Conservation (phyloP, 2,113 vertebrate species). For the Syngnathus floridae region DNA sequence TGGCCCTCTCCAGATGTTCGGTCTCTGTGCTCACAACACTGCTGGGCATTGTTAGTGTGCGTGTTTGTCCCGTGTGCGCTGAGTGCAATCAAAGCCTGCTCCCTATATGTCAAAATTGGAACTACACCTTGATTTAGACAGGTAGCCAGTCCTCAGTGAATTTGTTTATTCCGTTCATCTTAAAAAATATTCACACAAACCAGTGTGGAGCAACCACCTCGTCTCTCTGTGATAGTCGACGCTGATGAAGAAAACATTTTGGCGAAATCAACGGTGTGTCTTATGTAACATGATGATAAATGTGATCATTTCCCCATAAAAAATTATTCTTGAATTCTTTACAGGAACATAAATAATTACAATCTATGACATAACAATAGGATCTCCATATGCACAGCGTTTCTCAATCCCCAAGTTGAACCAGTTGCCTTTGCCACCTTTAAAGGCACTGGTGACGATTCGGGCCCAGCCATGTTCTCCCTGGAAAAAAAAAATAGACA, state of each 20-base stretch:
- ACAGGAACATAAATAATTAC: background rate
- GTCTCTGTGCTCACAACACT: background rate
- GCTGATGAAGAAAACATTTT: no score
- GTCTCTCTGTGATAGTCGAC: no score
- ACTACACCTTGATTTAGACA: background rate
- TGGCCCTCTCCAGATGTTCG: constrained; percentile 21
- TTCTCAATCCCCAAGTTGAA: constrained; percentile 91
- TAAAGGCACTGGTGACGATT: constrained; percentile 88
- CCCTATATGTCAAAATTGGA: background rate
- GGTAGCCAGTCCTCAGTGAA: background rate
- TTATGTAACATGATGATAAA: no score
- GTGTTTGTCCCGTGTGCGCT: background rate
- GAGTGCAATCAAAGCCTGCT: background rate
- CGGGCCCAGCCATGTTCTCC: constrained; percentile 89
- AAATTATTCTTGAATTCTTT: background rate
- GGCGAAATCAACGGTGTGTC: no score
- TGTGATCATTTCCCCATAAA: no score
- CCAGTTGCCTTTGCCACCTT: constrained; percentile 76
- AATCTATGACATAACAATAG: constrained; percentile 60
- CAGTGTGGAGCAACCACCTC: background rate
- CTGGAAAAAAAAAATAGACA: constrained; percentile 65
- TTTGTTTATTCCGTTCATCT: no score
- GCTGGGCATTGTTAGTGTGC: background rate
- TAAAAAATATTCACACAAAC: background rate
- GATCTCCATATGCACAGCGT: constrained; percentile 82